Evolutionary conservation across 2,113 vertebrate species (phyloP).

Genomic region (Meleagris gallopavo): DNA sequence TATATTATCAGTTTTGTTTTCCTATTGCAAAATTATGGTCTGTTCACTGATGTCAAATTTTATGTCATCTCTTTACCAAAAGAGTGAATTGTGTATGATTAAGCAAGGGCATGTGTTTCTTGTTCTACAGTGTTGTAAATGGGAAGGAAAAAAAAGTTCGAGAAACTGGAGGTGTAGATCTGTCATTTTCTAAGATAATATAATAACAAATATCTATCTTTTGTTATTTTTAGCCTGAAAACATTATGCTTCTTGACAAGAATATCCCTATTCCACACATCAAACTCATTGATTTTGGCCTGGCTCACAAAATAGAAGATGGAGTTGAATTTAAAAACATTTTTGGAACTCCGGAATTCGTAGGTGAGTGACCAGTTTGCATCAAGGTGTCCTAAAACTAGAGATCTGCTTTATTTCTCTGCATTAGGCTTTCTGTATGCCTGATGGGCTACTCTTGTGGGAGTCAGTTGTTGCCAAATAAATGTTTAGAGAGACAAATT

Average conservation of each 20-base stretch:
- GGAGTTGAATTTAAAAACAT: constrained; percentile 97
- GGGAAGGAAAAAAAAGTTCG: neutral
- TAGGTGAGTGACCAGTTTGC: constrained; percentile 81
- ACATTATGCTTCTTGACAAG: constrained; percentile 97
- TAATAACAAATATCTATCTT: neutral
- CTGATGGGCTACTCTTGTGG: neutral
- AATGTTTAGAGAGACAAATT: neutral
- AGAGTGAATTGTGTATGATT: neutral
- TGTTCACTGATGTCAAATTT: neutral
- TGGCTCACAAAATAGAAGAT: constrained; percentile 94
- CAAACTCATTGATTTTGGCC: constrained; percentile 96
- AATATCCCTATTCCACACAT: constrained; percentile 88
- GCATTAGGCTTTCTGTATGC: neutral
- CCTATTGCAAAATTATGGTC: neutral
- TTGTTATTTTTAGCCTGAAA: constrained; percentile 89
- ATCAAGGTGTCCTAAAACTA: neutral
- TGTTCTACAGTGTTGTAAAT: neutral
- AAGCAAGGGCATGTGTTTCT: neutral
- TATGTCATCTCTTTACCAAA: neutral
- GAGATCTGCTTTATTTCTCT: neutral
- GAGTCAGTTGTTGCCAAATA: neutral
- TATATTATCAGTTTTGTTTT: neutral
- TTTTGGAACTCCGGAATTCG: constrained; percentile 98
- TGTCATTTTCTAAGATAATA: neutral
- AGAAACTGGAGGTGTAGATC: neutral